A percentile compares a stretch with the other conserved stretches of the same genome.
Evolutionary conservation across 2,113 vertebrate species (phyloP).

Genomic region (Monarcha castaneiventris): DNA sequence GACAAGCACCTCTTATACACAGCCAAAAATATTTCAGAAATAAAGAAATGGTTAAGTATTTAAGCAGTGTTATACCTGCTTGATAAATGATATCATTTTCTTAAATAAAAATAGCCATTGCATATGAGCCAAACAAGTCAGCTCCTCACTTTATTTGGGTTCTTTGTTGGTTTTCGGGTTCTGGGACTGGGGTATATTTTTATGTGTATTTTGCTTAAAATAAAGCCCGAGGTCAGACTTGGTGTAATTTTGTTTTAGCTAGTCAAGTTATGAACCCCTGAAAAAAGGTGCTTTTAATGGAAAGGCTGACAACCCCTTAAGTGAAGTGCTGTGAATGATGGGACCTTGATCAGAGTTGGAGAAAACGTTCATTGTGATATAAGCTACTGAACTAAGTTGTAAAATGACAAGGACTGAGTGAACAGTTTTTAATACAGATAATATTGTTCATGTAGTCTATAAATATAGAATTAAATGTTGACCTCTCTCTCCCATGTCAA

Average conservation of each 20-base stretch:
- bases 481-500: constrained; percentile 76
- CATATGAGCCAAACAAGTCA: not conserved
- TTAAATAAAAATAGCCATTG: not conserved
- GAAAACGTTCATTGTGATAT: not conserved
- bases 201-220: not conserved
- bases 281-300: not conserved
- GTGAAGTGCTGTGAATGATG: constrained; percentile 17
- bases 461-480: constrained; percentile 81
- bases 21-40: not conserved
- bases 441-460: constrained; percentile 75
- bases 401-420: constrained; percentile 79
- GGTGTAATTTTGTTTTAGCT: not conserved
- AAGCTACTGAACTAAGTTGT: constrained; percentile 57
- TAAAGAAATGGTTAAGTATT: not conserved
- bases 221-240: not conserved
- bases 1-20: not conserved
- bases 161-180: not conserved
- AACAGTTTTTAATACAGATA: constrained; percentile 77
- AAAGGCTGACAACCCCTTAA: not conserved
- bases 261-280: not conserved
- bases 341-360: constrained; percentile 36
- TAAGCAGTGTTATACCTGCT: not conserved
- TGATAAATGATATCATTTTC: not conserved
- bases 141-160: not conserved
- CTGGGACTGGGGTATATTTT: not conserved